Percentiles rank a stretch among this genome's conserved stretches.
Evolutionary conservation across 2,888 invertebrate genomes (phyloP).

Genomic region (Caenorhabditis plicata): DNA sequence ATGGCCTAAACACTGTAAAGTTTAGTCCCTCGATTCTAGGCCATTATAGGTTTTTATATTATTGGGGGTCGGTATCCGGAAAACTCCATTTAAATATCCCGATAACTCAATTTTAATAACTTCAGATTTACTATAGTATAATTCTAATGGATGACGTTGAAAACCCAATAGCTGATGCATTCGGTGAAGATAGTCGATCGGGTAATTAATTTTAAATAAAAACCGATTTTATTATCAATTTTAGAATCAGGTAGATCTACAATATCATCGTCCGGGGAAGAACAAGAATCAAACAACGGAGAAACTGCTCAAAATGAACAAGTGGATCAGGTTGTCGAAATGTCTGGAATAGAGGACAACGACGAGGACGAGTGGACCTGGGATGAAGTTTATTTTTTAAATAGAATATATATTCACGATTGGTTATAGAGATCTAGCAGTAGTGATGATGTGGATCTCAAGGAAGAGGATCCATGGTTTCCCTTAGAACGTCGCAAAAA

Average conservation of each 20-base stretch:
- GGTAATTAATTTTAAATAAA: not conserved
- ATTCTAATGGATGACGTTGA: too few relatives aligned
- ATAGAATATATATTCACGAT: not conserved
- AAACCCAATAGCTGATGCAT: too few relatives aligned
- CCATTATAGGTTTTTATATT: too few relatives aligned
- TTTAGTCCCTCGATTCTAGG: too few relatives aligned
- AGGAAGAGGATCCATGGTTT: slow-evolving; percentile 13
- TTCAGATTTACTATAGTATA: too few relatives aligned
- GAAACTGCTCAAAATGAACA: not conserved
- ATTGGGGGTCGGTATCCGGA: too few relatives aligned
- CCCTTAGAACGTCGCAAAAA: slow-evolving; percentile 6
- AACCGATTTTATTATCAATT: not conserved
- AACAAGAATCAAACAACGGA: not conserved
- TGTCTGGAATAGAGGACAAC: not conserved
- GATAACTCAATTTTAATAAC: too few relatives aligned
- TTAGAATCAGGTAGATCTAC: not conserved
- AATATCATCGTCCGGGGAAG: not conserved
- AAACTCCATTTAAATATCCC: too few relatives aligned
- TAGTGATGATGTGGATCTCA: not conserved
- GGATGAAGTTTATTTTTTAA: slow-evolving; percentile 2
- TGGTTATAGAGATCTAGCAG: not conserved
- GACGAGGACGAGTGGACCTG: slow-evolving; percentile 15
- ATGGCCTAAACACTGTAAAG: too few relatives aligned
- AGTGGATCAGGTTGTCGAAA: not conserved
- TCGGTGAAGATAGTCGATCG: slow-evolving; percentile 1